A percentile compares a stretch with the other conserved stretches of the same genome.
These are phyloP conservation scores for Holcopasites calliopsidis DNA, from an alignment of 1,140 invertebrate genomes.

Conservation along the genomic window DNA sequence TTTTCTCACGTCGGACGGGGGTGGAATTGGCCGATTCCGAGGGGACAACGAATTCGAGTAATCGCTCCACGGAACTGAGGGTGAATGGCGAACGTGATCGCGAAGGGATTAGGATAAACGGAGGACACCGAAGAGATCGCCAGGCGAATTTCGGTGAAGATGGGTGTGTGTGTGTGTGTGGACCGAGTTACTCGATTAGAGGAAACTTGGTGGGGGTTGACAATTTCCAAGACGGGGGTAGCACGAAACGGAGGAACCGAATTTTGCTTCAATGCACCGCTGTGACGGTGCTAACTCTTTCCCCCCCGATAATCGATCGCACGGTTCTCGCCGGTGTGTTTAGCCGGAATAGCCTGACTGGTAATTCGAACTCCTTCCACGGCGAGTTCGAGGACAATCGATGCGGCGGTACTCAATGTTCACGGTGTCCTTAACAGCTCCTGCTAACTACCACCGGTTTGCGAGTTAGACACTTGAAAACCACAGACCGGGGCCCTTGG, in stretches of 20 bases:
- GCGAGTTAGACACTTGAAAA: slow-evolving; percentile 38
- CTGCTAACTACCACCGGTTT: slow-evolving; percentile 25
- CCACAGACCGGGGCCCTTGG: slow-evolving; percentile 5
- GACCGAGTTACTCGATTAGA: not conserved
- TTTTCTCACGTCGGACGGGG: not conserved
- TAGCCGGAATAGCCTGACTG: not conserved
- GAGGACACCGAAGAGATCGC: not conserved
- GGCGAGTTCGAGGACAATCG: slow-evolving; percentile 38
- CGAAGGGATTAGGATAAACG: not conserved
- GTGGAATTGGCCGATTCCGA: not conserved
- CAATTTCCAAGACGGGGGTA: too few relatives aligned
- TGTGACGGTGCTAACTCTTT: not conserved
- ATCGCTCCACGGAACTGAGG: slow-evolving; percentile 7
- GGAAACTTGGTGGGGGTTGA: not conserved
- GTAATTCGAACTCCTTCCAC: slow-evolving; percentile 35
- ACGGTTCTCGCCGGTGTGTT: not conserved
- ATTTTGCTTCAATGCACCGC: too few relatives aligned
- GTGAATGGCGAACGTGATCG: not conserved
- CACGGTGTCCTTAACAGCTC: slow-evolving; percentile 43
- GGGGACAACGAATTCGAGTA: slow-evolving; percentile 4
- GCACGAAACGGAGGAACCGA: too few relatives aligned
- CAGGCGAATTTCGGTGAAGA: not conserved
- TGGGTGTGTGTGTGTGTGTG: not conserved
- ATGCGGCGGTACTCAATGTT: slow-evolving; percentile 29
- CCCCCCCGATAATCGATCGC: not conserved